These are phyloP conservation scores for Agonopterix alstromeriana DNA, from an alignment of 2,888 invertebrate genomes.

Conservation along the genomic window DNA sequence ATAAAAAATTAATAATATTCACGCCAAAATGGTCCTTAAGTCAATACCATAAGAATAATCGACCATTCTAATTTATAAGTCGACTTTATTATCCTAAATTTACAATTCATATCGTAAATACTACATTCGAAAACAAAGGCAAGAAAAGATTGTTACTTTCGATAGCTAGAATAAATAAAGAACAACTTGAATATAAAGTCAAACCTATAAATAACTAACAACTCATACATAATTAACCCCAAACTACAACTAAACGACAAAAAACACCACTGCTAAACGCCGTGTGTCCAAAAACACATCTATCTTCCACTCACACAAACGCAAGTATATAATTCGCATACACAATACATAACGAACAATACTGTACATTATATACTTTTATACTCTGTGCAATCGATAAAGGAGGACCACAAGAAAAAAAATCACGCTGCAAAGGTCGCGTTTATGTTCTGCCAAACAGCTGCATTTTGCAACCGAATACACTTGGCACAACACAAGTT, in stretches of 20 bases:
- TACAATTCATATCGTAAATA: too few relatives aligned
- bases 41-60: too few relatives aligned
- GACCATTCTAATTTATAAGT: too few relatives aligned
- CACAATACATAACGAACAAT: slow-evolving; percentile 18
- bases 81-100: too few relatives aligned
- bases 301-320: neutral
- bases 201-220: neutral
- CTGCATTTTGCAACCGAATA: slow-evolving; percentile 34
- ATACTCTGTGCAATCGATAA: slow-evolving; percentile 33
- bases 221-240: neutral
- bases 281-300: neutral
- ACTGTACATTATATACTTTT: slow-evolving; percentile 19
- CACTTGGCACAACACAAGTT: slow-evolving; percentile 39
- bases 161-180: too few relatives aligned
- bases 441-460: slow-evolving; percentile 19
- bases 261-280: neutral
- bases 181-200: neutral
- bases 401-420: slow-evolving; percentile 25
- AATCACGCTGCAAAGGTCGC: slow-evolving; percentile 35
- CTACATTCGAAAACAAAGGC: too few relatives aligned
- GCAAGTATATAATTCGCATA: neutral
- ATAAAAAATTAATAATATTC: too few relatives aligned
- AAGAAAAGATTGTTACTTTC: too few relatives aligned
- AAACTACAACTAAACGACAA: neutral
- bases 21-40: too few relatives aligned